Percentiles rank a stretch among this genome's conserved stretches.
Conservation (phyloP, 2,113 vertebrate species). For the Mustela lutreola region DNA sequence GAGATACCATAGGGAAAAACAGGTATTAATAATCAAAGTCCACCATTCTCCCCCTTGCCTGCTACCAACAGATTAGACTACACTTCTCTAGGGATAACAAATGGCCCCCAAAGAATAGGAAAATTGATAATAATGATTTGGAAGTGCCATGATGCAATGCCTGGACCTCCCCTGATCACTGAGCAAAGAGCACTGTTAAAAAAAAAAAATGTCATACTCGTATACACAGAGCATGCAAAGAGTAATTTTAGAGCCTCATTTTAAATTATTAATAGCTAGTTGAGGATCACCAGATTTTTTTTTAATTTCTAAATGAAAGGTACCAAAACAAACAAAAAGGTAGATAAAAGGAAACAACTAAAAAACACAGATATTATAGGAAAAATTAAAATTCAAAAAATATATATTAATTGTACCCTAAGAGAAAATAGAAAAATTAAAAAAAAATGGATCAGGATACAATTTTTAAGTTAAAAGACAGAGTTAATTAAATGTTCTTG, state of each 20-base stretch:
- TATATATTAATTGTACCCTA: background rate
- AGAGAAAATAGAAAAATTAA: background rate
- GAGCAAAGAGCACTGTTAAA: background rate
- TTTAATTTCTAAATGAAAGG: background rate
- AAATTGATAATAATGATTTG: background rate
- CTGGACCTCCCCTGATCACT: background rate
- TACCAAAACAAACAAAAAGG: background rate
- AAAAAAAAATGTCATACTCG: background rate
- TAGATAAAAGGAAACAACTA: background rate
- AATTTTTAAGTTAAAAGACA: background rate
- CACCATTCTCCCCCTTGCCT: background rate
- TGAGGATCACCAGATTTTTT: background rate
- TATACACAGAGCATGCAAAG: background rate
- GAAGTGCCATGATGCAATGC: background rate
- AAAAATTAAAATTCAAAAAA: background rate
- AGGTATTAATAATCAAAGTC: background rate
- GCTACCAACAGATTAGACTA: background rate
- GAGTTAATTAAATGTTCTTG: background rate
- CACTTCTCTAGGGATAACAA: background rate
- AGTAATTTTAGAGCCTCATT: background rate
- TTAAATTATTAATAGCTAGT: background rate
- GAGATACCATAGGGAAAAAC: background rate
- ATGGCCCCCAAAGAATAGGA: background rate
- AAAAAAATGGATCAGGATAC: background rate
- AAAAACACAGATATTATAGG: background rate